These are phyloP conservation scores for Dinomys branickii DNA, from an alignment of 2,113 vertebrate species.

Conservation along the genomic window DNA sequence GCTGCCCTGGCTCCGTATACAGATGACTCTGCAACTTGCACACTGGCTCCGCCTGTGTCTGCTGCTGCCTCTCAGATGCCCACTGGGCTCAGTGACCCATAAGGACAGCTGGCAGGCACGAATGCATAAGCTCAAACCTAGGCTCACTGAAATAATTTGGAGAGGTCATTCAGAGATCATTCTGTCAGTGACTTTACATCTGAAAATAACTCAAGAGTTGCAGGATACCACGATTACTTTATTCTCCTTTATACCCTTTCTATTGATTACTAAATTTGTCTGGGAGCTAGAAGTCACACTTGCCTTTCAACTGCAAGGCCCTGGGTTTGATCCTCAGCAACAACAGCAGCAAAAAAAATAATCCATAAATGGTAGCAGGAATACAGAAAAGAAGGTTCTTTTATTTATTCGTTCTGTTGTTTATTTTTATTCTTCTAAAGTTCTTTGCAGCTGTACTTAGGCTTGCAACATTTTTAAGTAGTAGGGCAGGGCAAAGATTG, in stretches of 20 bases:
- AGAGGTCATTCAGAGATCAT: neutral
- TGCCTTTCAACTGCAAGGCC: neutral
- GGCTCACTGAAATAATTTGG: neutral
- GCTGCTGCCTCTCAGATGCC: neutral
- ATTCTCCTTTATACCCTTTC: neutral
- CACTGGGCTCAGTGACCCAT: neutral
- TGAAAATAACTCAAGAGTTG: conserved; percentile 18
- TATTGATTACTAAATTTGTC: neutral
- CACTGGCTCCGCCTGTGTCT: neutral
- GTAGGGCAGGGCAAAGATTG: neutral
- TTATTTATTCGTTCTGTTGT: neutral
- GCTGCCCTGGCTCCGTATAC: neutral
- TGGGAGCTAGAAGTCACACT: neutral
- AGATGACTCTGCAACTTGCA: neutral
- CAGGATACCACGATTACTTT: neutral
- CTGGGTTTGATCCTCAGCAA: neutral
- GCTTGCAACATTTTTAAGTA: neutral
- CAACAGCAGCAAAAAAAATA: neutral
- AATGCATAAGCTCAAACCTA: neutral
- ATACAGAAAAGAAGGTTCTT: neutral
- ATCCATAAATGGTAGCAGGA: neutral
- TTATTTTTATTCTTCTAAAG: neutral
- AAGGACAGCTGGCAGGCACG: neutral
- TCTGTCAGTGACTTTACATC: neutral
- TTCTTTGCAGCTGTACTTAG: neutral